Conservation (phyloP, 2,113 vertebrate species). For the Microcebus tavaratra region DNA sequence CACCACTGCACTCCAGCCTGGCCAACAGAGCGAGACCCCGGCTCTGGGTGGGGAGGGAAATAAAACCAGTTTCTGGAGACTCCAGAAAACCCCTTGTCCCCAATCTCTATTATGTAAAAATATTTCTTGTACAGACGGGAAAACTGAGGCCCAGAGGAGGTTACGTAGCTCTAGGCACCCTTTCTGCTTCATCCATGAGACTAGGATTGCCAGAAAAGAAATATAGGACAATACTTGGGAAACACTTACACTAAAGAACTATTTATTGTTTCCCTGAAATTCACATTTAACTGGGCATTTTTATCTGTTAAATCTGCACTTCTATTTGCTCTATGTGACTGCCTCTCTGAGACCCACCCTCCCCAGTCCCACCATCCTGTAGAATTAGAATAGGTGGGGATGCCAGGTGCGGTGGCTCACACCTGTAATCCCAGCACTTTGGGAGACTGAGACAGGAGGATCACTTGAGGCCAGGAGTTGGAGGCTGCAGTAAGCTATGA, state of each 20-base stretch:
- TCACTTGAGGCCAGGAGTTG: too few relatives aligned
- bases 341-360: rapidly evolving
- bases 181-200: neutral
- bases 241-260: too few relatives aligned
- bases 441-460: too few relatives aligned
- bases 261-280: neutral
- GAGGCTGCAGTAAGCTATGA: too few relatives aligned
- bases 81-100: neutral
- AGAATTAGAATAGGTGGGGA: neutral
- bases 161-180: neutral
- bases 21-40: too few relatives aligned
- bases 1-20: too few relatives aligned
- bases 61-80: neutral
- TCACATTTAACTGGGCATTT: neutral
- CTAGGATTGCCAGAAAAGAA: neutral
- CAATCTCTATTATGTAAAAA: neutral
- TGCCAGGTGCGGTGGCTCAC: too few relatives aligned
- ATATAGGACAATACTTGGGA: neutral
- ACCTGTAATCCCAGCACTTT: too few relatives aligned
- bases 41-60: too few relatives aligned
- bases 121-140: neutral
- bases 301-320: neutral
- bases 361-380: neutral
- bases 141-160: neutral
- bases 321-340: neutral